Base-by-base conservation (phyloP, 2,113 vertebrate species). In the Lonchura striata region DNA sequence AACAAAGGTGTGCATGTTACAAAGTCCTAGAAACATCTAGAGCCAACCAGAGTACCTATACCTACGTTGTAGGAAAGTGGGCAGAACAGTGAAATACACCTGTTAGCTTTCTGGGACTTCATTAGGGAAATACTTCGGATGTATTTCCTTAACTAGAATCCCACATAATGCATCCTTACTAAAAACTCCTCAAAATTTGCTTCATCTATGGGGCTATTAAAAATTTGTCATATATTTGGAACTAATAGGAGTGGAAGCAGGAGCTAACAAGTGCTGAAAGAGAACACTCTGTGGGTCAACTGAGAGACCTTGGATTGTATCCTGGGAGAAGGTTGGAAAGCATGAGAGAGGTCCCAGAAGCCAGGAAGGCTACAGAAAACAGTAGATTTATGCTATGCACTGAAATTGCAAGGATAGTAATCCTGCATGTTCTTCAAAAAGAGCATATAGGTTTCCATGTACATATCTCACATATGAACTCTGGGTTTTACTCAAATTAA, bases 391-490 rank as follows among this genome's bases (percentile, higher is more conserved):
- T 21, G 33, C 42, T 4, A 7, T n/a, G 31, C 21, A 41, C 84
- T 65, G 42, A 61, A 83, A 83, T 23, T 9, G 30, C 56, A 84
- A 57, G 27, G 13, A 39, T 21, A 74, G 7, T 78, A 22, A 63
- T 76, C 44, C 44, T 63, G 23, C 35, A 7, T 22, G 27, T 41
- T 80, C 44, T 76, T 60, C 54, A 78, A 33, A 31, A 30, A 65
- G 14, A 76, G 31, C 25, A 47, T 16, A 54, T 1, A 52, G 21
- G 16, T 84, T 64, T 71, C 31, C 22, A 70, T 28, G 35, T 47
- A 72, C 82, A 59, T 50, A 80, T 24, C 63, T 82, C 20, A 65
- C 42, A 86, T 92, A 86, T 74, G 88, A 95, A 90, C 90, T 86
- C 68, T 30, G 39, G 64, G 64, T 46, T 92, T 88, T 81, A 66